Conservation (phyloP, 2,797 vertebrate genomes). For the Muscicapa comitata region DNA sequence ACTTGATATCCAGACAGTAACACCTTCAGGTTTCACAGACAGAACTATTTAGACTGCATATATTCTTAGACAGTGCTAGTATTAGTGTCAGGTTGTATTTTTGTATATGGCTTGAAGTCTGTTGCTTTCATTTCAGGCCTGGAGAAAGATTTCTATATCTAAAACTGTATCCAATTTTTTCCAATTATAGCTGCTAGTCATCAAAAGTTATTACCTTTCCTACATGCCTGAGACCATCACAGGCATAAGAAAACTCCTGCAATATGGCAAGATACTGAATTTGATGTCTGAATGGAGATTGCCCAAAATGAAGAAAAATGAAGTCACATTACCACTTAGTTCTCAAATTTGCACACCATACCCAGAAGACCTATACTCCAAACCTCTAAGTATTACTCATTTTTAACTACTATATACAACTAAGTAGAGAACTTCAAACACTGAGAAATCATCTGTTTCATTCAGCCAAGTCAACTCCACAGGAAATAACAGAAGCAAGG, state of each 20-base stretch:
- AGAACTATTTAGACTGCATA: not conserved
- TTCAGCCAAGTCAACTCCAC: not conserved
- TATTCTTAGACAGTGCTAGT: not conserved
- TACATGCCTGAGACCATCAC: not conserved
- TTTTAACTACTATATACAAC: not conserved
- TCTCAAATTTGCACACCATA: not conserved
- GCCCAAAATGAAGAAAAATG: slow-evolving; percentile 14
- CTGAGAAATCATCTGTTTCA: not conserved
- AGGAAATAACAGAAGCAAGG: not conserved
- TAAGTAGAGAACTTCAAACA: not conserved
- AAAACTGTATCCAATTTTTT: not conserved
- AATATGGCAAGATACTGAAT: not conserved
- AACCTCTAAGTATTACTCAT: not conserved
- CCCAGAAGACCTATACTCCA: not conserved
- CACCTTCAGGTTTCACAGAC: not conserved
- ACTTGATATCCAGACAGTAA: not conserved
- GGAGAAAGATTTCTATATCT: not conserved
- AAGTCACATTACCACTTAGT: not conserved
- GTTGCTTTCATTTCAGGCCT: not conserved
- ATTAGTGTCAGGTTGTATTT: slow-evolving; percentile 14
- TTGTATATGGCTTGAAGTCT: not conserved
- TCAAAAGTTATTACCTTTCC: not conserved
- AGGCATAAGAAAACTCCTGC: not conserved
- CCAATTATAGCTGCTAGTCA: not conserved
- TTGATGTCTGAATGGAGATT: not conserved